Evolutionary conservation across 2,113 vertebrate genomes (phyloP).

Genomic region (Accipiter virgatus): DNA sequence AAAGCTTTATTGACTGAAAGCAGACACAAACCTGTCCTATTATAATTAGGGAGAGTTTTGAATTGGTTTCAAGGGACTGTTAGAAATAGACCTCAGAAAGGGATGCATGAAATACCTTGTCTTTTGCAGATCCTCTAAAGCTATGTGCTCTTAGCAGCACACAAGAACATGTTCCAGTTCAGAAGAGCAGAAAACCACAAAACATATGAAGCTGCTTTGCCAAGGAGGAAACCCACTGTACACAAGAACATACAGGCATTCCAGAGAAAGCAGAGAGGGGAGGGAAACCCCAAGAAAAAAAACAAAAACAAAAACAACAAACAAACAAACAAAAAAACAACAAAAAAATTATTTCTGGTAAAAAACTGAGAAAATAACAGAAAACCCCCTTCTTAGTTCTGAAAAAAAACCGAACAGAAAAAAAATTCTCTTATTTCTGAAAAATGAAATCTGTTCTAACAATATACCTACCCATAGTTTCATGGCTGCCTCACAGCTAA

Average conservation of each 20-base stretch:
- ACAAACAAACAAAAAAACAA: too few species aligned
- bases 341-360: not conserved
- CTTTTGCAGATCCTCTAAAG: conserved; percentile 28
- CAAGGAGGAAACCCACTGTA: not conserved
- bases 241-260: not conserved
- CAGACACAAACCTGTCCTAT: conserved; percentile 45
- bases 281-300: not conserved
- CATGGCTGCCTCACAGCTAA: conserved; percentile 14
- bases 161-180: not conserved
- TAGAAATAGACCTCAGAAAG: conserved; percentile 29
- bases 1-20: conserved; percentile 61
- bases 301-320: too few species aligned
- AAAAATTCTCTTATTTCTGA: not conserved
- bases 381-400: not conserved
- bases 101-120: conserved; percentile 1
- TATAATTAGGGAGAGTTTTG: conserved; percentile 47
- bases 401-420: not conserved
- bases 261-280: accelerated
- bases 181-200: conserved; percentile 34
- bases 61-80: conserved; percentile 46
- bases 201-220: not conserved
- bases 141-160: not conserved
- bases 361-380: not conserved
- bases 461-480: not conserved
- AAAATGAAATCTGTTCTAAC: not conserved